Percentiles rank a stretch among this genome's conserved stretches.
phyloP scores from a whole-genome alignment of 2,113 vertebrate genomes.

The Leptobrachium ailaonicum region DNA sequence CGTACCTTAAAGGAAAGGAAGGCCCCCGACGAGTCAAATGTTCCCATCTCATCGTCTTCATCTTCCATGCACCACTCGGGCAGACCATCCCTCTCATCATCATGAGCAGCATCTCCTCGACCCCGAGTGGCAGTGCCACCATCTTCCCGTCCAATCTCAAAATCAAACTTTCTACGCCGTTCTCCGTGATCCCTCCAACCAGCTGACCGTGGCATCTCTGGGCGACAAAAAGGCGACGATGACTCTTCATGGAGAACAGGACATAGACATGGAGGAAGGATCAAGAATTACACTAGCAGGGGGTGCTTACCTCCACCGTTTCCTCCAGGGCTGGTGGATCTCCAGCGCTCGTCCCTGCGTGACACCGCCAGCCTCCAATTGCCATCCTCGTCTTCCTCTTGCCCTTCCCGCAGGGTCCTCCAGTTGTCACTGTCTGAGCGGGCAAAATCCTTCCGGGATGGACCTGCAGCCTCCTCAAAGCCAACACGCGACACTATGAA shows the following conservation, averaged over 20 bases:
- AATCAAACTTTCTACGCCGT: conserved; percentile 84
- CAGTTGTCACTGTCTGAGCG: conserved; percentile 91
- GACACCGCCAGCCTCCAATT: conserved; percentile 74
- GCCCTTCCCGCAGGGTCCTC: conserved; percentile 85
- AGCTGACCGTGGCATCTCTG: conserved; percentile 86
- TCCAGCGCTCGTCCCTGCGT: conserved; percentile 75
- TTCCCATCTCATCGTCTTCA: conserved; percentile 88
- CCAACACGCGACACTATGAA: conserved; percentile 68
- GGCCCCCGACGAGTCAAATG: conserved; percentile 88
- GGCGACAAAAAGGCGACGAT: background rate
- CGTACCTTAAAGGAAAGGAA: conserved; percentile 84
- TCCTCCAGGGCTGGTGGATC: conserved; percentile 63
- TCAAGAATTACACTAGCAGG: background rate
- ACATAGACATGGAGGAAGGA: background rate
- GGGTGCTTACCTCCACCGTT: background rate
- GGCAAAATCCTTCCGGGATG: conserved; percentile 80
- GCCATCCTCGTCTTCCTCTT: conserved; percentile 79
- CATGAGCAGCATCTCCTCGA: conserved; percentile 72
- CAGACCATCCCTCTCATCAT: conserved; percentile 85
- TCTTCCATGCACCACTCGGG: conserved; percentile 91
- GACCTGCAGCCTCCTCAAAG: conserved; percentile 76
- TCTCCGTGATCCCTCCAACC: conserved; percentile 86
- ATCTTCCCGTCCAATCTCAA: conserved; percentile 81
- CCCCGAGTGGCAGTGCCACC: conserved; percentile 66
- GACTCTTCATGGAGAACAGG: background rate